phyloP scores from a whole-genome alignment of 2,888 invertebrate genomes.

The Tetranychus piercei region DNA sequence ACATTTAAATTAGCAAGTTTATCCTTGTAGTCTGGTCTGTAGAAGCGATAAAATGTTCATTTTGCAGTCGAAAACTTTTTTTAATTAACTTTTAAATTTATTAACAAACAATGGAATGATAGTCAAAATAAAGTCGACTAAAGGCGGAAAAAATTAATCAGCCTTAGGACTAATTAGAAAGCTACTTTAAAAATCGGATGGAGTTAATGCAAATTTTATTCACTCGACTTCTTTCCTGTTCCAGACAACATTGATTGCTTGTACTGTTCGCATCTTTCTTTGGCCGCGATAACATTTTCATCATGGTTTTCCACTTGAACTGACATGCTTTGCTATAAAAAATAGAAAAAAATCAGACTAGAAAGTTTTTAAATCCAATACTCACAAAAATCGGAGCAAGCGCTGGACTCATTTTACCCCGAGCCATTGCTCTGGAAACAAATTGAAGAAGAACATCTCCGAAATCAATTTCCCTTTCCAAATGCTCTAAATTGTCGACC shows the following conservation, averaged over 20 bases:
- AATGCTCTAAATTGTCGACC: background rate
- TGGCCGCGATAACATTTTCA: background rate
- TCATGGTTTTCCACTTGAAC: too few species aligned
- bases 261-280: background rate
- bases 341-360: background rate
- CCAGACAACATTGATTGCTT: background rate
- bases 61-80: too few species aligned
- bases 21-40: conserved; percentile 41
- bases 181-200: too few species aligned
- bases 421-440: background rate
- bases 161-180: too few species aligned
- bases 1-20: conserved; percentile 39
- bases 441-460: background rate
- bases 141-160: too few species aligned
- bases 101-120: too few species aligned
- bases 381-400: background rate
- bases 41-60: conserved; percentile 60
- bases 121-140: too few species aligned
- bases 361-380: background rate
- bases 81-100: too few species aligned
- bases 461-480: background rate
- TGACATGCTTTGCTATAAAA: background rate
- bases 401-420: background rate
- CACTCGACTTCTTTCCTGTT: too few species aligned
- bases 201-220: too few species aligned